These are phyloP conservation scores for Pangasius sanitwongsei DNA, from an alignment of 2,797 vertebrate species.

Conservation along the genomic window DNA sequence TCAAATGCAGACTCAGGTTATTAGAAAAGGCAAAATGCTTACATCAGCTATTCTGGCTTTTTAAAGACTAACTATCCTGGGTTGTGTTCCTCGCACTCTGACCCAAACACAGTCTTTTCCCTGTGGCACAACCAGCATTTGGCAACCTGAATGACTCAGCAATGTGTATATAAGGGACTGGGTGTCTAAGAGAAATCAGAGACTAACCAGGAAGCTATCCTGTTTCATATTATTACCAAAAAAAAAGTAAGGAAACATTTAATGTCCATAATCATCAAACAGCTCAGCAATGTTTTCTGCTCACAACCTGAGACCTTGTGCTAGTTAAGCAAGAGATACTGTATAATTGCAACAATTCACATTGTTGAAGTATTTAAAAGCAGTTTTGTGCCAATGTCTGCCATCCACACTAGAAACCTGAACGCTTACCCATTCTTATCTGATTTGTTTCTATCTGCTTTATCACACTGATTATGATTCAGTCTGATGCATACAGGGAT, in stretches of 20 bases:
- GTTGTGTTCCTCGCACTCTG: slow-evolving; percentile 27
- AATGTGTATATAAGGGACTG: background rate
- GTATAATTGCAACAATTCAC: background rate
- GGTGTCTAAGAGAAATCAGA: background rate
- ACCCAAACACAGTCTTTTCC: slow-evolving; percentile 25
- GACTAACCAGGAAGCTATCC: background rate
- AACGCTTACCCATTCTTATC: background rate
- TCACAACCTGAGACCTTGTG: background rate
- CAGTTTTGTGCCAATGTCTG: background rate
- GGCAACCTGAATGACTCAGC: slow-evolving; percentile 25
- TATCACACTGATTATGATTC: background rate
- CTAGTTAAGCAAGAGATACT: background rate
- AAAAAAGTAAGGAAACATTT: background rate
- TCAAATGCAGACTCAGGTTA: slow-evolving; percentile 8
- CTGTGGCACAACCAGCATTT: slow-evolving; percentile 21
- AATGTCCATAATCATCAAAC: background rate
- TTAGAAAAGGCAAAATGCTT: slow-evolving; percentile 22
- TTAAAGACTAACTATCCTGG: slow-evolving; percentile 18
- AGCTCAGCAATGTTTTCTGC: background rate
- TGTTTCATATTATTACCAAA: background rate
- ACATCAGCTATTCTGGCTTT: slow-evolving; percentile 38
- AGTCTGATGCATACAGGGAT: background rate
- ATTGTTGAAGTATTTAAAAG: background rate
- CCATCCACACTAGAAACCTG: background rate
- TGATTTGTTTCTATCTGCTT: background rate